phyloP scores from a whole-genome alignment of 1,140 invertebrate genomes.

The Sinonovacula constricta region DNA sequence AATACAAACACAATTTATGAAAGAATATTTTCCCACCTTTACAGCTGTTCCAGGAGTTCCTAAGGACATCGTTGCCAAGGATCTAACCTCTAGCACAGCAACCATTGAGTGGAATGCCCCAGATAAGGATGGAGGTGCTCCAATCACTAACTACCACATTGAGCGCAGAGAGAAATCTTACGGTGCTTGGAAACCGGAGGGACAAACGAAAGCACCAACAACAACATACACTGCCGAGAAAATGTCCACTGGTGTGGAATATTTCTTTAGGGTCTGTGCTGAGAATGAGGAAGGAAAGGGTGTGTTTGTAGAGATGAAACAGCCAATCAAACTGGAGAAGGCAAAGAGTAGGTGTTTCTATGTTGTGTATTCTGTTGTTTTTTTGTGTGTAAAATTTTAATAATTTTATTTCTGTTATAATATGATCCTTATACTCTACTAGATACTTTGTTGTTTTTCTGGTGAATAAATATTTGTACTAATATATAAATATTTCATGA shows the following conservation, averaged over 20 bases:
- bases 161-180: slow-evolving; percentile 86
- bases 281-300: slow-evolving; percentile 93
- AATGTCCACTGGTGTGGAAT: slow-evolving; percentile 94
- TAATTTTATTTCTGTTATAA: too few species aligned
- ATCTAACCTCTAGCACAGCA: slow-evolving; percentile 64
- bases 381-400: too few species aligned
- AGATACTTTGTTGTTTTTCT: too few species aligned
- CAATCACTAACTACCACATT: slow-evolving; percentile 93
- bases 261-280: slow-evolving; percentile 95
- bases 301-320: slow-evolving; percentile 61
- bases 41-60: slow-evolving; percentile 68
- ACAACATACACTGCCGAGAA: slow-evolving; percentile 64
- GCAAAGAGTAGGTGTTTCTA: slow-evolving; percentile 70
- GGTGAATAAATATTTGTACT: too few species aligned
- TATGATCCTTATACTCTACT: too few species aligned
- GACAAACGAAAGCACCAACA: slow-evolving; percentile 56
- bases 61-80: slow-evolving; percentile 62
- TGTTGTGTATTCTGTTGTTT: too few species aligned
- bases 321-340: slow-evolving; percentile 70
- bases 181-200: slow-evolving; percentile 82
- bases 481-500: too few species aligned
- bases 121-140: slow-evolving; percentile 97
- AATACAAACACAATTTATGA: too few species aligned
- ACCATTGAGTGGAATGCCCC: slow-evolving; percentile 91
- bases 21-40: slow-evolving; percentile 23